Base-by-base conservation (phyloP, 2,797 vertebrate genomes). In the Eulemur rubriventer region DNA sequence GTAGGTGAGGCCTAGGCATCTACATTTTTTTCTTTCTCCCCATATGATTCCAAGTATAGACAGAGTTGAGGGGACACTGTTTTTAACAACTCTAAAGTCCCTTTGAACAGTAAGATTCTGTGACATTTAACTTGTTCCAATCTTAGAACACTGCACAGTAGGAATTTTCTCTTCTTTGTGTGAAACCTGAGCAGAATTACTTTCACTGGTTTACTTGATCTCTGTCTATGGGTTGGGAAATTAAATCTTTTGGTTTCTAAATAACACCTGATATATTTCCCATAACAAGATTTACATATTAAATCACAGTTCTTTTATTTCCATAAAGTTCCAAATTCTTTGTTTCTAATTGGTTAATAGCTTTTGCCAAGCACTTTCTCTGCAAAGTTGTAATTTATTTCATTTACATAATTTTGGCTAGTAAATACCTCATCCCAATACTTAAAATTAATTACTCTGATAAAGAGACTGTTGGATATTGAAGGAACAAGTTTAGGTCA, bases 381-480 rank as follows among this genome's bases (percentile, higher is more conserved):
- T 93, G 20, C 18, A 92, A 84, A 97, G 69, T 52, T 92, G 43
- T 90, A 35, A 97, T 98, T 98, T 97, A 93, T 96, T 97, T 98
- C 61, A 72, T 73, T 96, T 97, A 97, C 97, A 91, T 97, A 81
- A 80, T 85, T 94, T 93, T 94, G 41, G 73, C 48, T 98, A 96
- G 95, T 94, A 95, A 98, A 93, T 72, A 97, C 84, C 89, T 96
- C 89, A 97, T 94, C 97, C 93, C 61, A 86, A 87, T 76, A 97
- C 93, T 81, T 83, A 96, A 95, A 98, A 91, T 50, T 97, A 98
- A 98, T 98, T 97, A 97, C 46, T 61, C 57, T 93, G 79, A 79
- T 93, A 94, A 72, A 96, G 79, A 52, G 89, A 96, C 96, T 95
- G 65, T 69, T 90, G 70, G 35, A 95, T 97, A 63, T 41, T 97